Evolutionary conservation across 2,113 vertebrate species (phyloP).

Genomic region (Spheniscus mendiculus): DNA sequence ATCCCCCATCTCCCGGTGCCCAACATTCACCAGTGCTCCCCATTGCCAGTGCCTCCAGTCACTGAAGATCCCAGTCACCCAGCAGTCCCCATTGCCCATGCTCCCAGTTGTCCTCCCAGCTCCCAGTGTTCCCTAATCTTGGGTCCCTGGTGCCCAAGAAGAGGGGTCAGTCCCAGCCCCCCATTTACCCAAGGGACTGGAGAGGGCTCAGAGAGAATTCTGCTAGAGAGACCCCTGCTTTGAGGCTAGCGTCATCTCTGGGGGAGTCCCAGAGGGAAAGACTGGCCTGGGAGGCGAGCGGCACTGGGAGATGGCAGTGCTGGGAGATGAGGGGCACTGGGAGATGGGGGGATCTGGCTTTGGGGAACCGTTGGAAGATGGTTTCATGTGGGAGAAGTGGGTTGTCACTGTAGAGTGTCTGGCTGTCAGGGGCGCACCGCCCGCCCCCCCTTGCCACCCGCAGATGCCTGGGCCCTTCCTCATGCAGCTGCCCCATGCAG

Average conservation of each 20-base stretch:
- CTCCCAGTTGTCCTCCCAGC: neutral
- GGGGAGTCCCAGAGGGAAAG: no score
- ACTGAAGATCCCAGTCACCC: neutral
- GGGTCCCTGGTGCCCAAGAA: neutral
- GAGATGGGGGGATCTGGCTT: neutral
- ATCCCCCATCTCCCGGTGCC: neutral
- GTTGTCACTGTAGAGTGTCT: no score
- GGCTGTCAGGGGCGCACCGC: neutral
- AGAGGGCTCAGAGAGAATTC: neutral
- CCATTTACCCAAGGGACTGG: neutral
- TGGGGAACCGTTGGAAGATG: neutral
- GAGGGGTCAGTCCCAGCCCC: no score
- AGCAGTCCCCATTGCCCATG: neutral
- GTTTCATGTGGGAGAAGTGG: neutral
- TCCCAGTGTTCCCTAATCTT: no score
- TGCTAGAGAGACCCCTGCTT: neutral
- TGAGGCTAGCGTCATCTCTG: neutral
- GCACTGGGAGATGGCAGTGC: no score
- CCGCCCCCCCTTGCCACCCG: rapidly evolving
- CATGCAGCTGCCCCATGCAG: neutral
- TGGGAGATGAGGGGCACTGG: no score
- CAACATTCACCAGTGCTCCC: neutral
- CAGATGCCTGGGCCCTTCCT: neutral
- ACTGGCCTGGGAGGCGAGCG: neutral
- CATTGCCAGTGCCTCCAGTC: neutral